Base-by-base conservation (phyloP, 2,888 invertebrate species). In the Stenotaenia linearis region DNA sequence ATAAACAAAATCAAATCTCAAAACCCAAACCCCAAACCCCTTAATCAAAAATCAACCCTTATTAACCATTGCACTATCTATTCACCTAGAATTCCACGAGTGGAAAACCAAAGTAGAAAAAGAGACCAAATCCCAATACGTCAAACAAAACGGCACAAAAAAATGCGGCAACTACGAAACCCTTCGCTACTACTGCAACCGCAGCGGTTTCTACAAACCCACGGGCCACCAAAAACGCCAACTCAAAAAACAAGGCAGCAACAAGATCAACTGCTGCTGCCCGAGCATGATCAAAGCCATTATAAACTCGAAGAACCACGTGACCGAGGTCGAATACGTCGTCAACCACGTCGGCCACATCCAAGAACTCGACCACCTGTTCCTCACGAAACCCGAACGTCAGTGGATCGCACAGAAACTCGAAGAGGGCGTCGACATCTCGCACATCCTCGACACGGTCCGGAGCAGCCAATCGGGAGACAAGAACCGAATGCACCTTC, bases 91-190 rank as follows among this genome's bases (percentile, higher is more conserved):
- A 37, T 80, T 80, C 28, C 0, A 74, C 0, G 45, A n/a, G 9
- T 80, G 80, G 80, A 80, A 80, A 75, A 15, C 10, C 21, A 7
- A 23, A 1, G 32, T 75, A 15, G 80, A 80, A 75, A 40, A 74
- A 35, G 2, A 0, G 1, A 25, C 45, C 1, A 35, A 21, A 12
- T 7, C 69, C 4, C 78, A 80, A 75, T 80, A 61, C n/a, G 78
- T 80, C 1, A 35, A 61, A 21, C n/a, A 37, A 10, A 35, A 35
- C n/a, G 80, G 80, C 9, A 35, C 30, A 2, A 61, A 21, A 18
- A 56, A 21, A 23, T 74, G 78, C 25, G 75, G 75, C 12, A 25
- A 28, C 18, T 23, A 18, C 23, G 45, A 78, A 40, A 75, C 74
- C n/a, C 37, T 74, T 18, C 37, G 23, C 40, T 80, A 75, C 40